phyloP scores from a whole-genome alignment of 2,797 vertebrate species.

The Girardinus metallicus region DNA sequence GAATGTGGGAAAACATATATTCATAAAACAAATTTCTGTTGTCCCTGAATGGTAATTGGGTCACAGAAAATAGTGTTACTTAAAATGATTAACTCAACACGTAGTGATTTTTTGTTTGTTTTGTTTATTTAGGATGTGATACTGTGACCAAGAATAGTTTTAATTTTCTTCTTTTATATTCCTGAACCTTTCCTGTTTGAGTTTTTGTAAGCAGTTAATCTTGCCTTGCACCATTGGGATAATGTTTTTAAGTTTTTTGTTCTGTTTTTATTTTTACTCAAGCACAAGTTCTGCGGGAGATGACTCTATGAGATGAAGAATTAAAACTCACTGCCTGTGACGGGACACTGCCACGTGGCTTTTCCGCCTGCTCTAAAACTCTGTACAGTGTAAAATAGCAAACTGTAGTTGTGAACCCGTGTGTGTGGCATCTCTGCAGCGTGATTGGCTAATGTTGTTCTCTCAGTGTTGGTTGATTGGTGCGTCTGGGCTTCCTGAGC shows the following conservation, averaged over 20 bases:
- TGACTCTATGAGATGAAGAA: constrained; percentile 50
- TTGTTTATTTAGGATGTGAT: constrained; percentile 57
- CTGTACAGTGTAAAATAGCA: constrained; percentile 69
- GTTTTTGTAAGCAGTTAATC: neutral
- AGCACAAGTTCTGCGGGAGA: constrained; percentile 71
- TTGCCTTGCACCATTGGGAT: constrained; percentile 2
- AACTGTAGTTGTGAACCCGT: constrained; percentile 51
- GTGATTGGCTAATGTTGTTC: constrained; percentile 61
- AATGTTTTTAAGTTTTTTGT: constrained; percentile 16
- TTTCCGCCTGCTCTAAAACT: constrained; percentile 39
- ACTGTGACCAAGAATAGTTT: constrained; percentile 68
- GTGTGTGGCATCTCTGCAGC: constrained; percentile 59
- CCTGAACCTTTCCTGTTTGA: constrained; percentile 23
- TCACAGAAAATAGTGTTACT: constrained; percentile 19
- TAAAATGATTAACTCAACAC: constrained; percentile 35
- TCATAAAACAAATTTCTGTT: constrained; percentile 7
- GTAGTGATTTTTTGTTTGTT: constrained; percentile 21
- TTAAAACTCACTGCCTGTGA: constrained; percentile 46
- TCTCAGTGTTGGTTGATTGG: constrained; percentile 61
- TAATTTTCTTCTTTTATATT: constrained; percentile 30
- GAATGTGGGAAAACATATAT: constrained; percentile 16
- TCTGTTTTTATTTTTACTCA: constrained; percentile 44
- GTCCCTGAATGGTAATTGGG: constrained; percentile 20
- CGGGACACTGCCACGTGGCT: constrained; percentile 53
- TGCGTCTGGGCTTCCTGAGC: constrained; percentile 55